Percentiles rank a stretch among this genome's conserved stretches.
These are phyloP conservation scores for Adineta ricciae DNA, from an alignment of 2,888 invertebrate genomes.

Conservation along the genomic window DNA sequence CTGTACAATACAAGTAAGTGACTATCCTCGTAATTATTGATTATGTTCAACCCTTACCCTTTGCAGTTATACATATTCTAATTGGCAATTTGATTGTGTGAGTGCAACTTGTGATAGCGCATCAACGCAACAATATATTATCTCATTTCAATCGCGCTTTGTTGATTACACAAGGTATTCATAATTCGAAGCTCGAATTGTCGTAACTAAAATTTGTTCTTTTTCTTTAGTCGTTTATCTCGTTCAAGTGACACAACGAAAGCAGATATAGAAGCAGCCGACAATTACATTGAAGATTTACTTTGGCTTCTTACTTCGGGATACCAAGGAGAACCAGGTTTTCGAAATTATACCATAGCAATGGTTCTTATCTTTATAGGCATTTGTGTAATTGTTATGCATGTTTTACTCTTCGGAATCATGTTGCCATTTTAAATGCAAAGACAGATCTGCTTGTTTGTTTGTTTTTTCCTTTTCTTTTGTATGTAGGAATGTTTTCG, in stretches of 20 bases:
- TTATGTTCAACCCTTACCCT: no score
- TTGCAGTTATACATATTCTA: background rate
- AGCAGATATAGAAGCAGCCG: background rate
- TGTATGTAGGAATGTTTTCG: background rate
- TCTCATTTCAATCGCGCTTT: background rate
- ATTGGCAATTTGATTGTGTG: background rate
- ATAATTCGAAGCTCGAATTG: no score
- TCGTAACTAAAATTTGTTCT: background rate
- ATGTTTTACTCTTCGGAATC: background rate
- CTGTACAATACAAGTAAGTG: slow-evolving; percentile 13
- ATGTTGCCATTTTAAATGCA: background rate
- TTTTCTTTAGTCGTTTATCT: background rate
- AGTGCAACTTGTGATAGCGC: background rate
- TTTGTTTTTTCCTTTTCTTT: background rate
- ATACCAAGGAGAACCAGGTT: background rate
- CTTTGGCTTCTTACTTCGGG: background rate
- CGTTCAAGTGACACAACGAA: background rate
- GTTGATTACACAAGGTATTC: background rate
- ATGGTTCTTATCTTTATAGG: slow-evolving; percentile 3
- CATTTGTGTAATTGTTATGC: background rate
- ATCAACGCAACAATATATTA: background rate
- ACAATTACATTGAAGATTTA: slow-evolving; percentile 12
- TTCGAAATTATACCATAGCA: slow-evolving; percentile 1
- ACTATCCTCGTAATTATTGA: no score
- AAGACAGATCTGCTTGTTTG: background rate